Conservation (phyloP, 2,888 invertebrate genomes). For the Ypsolopha sequella region DNA sequence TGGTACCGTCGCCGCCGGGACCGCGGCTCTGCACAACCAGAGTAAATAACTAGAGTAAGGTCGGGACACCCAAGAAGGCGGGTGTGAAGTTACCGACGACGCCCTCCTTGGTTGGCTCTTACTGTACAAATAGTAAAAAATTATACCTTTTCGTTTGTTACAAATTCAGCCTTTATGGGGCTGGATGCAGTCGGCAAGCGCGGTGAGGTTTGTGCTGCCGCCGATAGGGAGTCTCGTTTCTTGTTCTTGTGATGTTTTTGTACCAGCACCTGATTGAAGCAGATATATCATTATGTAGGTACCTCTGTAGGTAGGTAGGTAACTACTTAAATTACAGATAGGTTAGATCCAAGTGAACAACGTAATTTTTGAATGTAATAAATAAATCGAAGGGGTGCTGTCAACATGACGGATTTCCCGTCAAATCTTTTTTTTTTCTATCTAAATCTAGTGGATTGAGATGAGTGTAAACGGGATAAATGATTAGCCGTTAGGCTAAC, state of each 20-base stretch:
- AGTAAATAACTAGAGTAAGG: background rate
- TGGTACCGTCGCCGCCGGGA: background rate
- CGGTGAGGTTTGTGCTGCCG: constrained; percentile 14
- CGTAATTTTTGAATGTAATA: no score
- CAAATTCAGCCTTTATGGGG: background rate
- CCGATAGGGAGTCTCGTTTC: constrained; percentile 5
- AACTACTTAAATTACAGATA: background rate
- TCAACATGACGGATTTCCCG: no score
- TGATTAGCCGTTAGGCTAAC: no score
- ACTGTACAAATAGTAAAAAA: background rate
- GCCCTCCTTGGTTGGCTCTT: background rate
- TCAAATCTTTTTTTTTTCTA: no score
- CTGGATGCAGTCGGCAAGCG: constrained; percentile 4
- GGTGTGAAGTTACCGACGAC: background rate
- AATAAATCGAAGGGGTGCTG: no score
- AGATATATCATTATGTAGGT: background rate
- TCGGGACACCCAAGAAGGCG: background rate
- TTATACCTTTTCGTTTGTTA: background rate
- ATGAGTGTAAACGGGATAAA: no score
- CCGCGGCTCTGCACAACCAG: background rate
- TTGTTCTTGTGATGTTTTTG: constrained; percentile 17
- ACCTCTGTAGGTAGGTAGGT: background rate
- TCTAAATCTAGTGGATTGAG: no score
- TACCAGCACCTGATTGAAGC: constrained; percentile 14
- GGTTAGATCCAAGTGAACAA: no score